These are phyloP conservation scores for Sylvia atricapilla DNA, from an alignment of 2,113 vertebrate species.

Conservation along the genomic window DNA sequence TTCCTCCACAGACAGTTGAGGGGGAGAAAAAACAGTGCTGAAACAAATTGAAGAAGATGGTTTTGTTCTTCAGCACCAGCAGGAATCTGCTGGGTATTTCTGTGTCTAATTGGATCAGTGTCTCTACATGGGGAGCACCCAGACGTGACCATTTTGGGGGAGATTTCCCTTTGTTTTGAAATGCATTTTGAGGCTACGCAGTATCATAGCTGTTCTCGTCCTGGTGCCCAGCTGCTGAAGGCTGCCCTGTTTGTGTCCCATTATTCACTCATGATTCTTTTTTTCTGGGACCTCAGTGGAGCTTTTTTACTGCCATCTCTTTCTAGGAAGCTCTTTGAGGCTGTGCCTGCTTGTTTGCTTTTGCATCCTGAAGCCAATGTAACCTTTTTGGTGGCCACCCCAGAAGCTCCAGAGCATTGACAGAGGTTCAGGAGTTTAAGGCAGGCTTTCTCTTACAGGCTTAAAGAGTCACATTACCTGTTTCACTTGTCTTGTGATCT, in stretches of 20 bases:
- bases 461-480: not conserved
- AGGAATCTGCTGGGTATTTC: not conserved
- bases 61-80: not conserved
- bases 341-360: not conserved
- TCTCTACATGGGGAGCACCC: not conserved
- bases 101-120: not conserved
- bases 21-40: not conserved
- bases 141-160: not conserved
- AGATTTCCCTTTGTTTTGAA: not conserved
- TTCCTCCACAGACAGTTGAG: not conserved
- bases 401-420: not conserved
- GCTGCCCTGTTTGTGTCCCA: not conserved
- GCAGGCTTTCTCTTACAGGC: not conserved
- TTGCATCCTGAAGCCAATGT: not conserved
- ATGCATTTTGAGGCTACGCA: not conserved
- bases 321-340: not conserved
- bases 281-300: not conserved
- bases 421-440: slow-evolving; percentile 13
- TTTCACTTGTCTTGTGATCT: slow-evolving; percentile 24
- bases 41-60: not conserved
- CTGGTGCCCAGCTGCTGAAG: not conserved
- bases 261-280: not conserved
- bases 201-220: not conserved
- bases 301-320: not conserved
- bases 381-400: not conserved